These are phyloP conservation scores for Lutraria lutraria DNA, from an alignment of 2,888 invertebrate species.

Conservation along the genomic window DNA sequence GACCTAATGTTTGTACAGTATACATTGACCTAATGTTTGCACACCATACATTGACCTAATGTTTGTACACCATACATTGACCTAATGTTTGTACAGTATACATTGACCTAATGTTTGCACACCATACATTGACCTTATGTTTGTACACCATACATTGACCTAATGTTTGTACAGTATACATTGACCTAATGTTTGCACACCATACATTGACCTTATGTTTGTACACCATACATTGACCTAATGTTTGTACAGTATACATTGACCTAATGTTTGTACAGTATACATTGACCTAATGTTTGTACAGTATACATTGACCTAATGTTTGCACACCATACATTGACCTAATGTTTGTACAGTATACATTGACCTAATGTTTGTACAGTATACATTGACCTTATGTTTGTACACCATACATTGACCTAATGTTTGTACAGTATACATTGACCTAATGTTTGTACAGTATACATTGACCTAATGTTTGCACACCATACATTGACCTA, in stretches of 20 bases:
- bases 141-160: background rate
- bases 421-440: too few species aligned
- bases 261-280: background rate
- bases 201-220: background rate
- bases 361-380: too few species aligned
- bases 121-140: background rate
- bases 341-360: too few species aligned
- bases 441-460: too few species aligned
- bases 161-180: background rate
- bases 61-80: background rate
- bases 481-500: too few species aligned
- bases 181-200: background rate
- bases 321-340: background rate
- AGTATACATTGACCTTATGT: too few species aligned
- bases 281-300: background rate
- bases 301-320: background rate
- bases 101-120: background rate
- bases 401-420: too few species aligned
- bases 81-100: background rate
- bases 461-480: too few species aligned
- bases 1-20: too few species aligned
- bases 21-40: too few species aligned
- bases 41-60: background rate
- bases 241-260: background rate
- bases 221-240: background rate